Evolutionary conservation across 1,140 invertebrate species (phyloP).

Genomic region (Drosophila insularis): DNA sequence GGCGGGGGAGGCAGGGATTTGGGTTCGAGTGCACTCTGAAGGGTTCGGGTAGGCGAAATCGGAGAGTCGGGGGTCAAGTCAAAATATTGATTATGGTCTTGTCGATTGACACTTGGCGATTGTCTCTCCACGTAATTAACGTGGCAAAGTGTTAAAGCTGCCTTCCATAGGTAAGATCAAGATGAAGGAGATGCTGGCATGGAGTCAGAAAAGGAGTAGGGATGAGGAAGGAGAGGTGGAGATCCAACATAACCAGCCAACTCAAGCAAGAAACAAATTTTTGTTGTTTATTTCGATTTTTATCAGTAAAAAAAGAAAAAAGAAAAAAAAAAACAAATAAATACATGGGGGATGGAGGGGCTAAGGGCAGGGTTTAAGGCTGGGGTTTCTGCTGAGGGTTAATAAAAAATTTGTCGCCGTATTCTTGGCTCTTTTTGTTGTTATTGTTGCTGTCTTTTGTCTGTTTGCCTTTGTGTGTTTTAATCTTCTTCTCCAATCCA

Average conservation of each 20-base stretch:
- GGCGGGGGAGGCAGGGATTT: too few relatives aligned
- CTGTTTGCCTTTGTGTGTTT: constrained; percentile 58
- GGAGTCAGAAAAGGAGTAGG: background rate
- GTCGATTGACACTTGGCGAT: constrained; percentile 62
- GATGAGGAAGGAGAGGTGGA: background rate
- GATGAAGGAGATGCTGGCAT: constrained; percentile 39
- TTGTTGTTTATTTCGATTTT: constrained; percentile 77
- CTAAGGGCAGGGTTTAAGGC: constrained; percentile 13
- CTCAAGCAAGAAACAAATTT: constrained; percentile 67
- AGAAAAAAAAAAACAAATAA: background rate
- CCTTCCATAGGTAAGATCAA: constrained; percentile 14
- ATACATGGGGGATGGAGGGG: constrained; percentile 6
- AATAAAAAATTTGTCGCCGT: constrained; percentile 79
- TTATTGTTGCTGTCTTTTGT: constrained; percentile 27
- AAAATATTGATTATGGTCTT: constrained; percentile 76
- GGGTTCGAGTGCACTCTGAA: background rate
- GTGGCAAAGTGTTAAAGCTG: constrained; percentile 77
- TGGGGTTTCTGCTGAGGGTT: constrained; percentile 58
- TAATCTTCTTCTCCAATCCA: constrained; percentile 73
- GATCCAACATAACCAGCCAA: constrained; percentile 10
- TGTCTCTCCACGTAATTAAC: constrained; percentile 68
- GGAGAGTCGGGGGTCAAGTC: constrained; percentile 33
- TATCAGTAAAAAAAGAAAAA: constrained; percentile 46
- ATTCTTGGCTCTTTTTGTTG: constrained; percentile 56
- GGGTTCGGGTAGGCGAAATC: background rate